These are phyloP conservation scores for Petrocephalus microphthalmus DNA, from an alignment of 2,113 vertebrate genomes.

Conservation along the genomic window DNA sequence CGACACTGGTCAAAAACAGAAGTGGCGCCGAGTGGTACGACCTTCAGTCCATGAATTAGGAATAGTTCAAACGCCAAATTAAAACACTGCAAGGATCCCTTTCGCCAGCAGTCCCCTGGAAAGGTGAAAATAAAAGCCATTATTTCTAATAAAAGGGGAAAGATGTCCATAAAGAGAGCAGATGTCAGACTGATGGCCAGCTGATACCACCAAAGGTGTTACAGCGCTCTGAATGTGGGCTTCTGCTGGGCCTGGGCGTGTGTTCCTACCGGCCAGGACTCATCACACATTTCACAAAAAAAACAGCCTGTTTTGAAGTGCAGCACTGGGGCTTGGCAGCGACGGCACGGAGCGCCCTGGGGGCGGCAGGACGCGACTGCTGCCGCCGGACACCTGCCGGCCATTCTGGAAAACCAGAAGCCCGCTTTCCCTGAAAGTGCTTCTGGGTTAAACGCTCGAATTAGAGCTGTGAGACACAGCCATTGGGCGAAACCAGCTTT, in stretches of 20 bases:
- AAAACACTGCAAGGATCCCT: neutral
- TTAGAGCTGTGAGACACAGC: neutral
- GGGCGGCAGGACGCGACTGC: neutral
- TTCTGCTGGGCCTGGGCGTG: neutral
- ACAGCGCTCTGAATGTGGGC: neutral
- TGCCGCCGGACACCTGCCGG: neutral
- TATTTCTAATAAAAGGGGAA: neutral
- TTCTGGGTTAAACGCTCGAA: neutral
- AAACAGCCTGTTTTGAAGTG: neutral
- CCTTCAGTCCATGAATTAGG: neutral
- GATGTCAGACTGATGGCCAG: neutral
- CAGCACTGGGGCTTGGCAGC: neutral
- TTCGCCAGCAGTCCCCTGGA: neutral
- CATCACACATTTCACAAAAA: neutral
- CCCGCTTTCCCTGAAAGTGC: neutral
- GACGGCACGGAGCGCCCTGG: neutral
- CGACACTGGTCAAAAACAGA: neutral
- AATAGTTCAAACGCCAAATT: neutral
- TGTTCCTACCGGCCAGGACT: neutral
- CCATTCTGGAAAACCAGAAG: neutral
- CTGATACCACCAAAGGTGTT: neutral
- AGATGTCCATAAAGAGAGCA: neutral
- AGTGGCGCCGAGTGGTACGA: neutral
- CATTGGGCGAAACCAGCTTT: neutral
- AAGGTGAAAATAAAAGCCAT: neutral